A percentile compares a stretch with the other conserved stretches of the same genome.
These are phyloP conservation scores for Mnemiopsis leidyi DNA, from an alignment of 37 sponge, comb jelly and placozoan species.

Conservation along the genomic window DNA sequence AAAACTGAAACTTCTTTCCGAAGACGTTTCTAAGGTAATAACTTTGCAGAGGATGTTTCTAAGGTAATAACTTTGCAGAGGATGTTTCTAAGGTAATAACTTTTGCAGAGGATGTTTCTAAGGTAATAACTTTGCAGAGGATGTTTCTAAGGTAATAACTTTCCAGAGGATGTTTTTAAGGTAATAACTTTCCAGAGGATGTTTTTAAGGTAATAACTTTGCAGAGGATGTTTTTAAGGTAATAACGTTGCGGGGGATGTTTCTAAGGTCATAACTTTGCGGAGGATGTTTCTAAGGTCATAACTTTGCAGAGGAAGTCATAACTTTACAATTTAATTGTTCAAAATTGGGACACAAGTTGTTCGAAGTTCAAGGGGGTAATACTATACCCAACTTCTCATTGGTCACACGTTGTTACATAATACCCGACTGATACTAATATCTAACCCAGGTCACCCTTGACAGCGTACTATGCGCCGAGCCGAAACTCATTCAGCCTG, in stretches of 20 bases:
- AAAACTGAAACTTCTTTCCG: constrained; percentile 8
- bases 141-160: constrained; percentile 3
- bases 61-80: too few species aligned
- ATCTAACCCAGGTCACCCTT: neutral
- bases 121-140: too few species aligned
- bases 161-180: neutral
- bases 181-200: neutral
- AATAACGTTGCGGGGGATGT: neutral
- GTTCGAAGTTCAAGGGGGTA: too few species aligned
- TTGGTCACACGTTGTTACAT: too few species aligned
- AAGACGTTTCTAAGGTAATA: neutral
- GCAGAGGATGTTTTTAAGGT: neutral
- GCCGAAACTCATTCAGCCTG: neutral
- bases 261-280: too few species aligned
- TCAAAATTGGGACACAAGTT: too few species aligned
- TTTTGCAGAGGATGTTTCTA: neutral
- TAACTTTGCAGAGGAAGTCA: too few species aligned
- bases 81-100: neutral
- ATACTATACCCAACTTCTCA: too few species aligned
- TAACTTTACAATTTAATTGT: too few species aligned
- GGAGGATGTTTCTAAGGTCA: too few species aligned
- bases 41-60: neutral
- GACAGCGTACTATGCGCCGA: neutral
- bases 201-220: neutral
- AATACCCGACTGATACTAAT: neutral